These are phyloP conservation scores for Brachionus rotundiformis DNA, from an alignment of 1,140 invertebrate species.

Conservation along the genomic window DNA sequence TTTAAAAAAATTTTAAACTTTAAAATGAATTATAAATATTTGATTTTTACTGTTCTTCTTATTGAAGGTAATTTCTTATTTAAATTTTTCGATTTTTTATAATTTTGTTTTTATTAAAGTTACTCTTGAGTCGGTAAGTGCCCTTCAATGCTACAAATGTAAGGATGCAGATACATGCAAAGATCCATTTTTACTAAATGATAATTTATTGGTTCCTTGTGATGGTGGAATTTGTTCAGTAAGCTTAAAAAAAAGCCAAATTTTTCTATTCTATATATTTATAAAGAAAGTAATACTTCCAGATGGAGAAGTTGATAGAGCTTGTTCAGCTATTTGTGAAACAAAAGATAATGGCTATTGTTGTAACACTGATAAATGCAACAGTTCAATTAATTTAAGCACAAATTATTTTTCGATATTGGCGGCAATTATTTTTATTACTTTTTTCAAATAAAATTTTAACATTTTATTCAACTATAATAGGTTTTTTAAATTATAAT, in stretches of 20 bases:
- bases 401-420: neutral
- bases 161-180: neutral
- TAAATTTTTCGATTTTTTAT: too few relatives aligned
- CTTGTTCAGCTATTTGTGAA: neutral
- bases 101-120: too few relatives aligned
- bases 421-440: neutral
- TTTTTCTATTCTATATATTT: neutral
- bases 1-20: too few relatives aligned
- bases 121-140: neutral
- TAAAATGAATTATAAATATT: too few relatives aligned
- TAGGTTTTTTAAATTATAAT: too few relatives aligned
- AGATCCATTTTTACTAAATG: neutral
- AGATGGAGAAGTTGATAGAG: neutral
- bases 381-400: neutral
- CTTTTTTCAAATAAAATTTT: neutral
- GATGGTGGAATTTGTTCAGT: neutral
- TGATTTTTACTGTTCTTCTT: too few relatives aligned
- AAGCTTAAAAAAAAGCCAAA: neutral
- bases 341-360: neutral
- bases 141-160: neutral
- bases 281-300: neutral
- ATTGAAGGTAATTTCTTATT: too few relatives aligned
- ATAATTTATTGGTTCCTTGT: neutral
- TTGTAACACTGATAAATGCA: neutral
- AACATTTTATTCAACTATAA: too few relatives aligned